These are phyloP conservation scores for Augiades crinisus DNA, from an alignment of 2,888 invertebrate genomes.

Conservation along the genomic window DNA sequence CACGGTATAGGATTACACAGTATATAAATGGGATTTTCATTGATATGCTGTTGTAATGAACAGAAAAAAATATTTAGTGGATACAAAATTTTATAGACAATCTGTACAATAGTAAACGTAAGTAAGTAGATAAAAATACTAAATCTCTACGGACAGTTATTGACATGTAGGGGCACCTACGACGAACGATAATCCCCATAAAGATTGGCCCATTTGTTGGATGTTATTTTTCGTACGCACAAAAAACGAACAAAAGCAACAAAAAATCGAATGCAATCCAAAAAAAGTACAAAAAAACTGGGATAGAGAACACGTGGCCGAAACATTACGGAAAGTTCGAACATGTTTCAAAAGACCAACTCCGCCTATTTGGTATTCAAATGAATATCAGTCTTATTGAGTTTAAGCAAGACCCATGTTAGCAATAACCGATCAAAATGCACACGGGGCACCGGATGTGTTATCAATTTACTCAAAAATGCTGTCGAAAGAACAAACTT, in stretches of 20 bases:
- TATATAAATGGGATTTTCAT: too few relatives aligned
- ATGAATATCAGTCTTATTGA: conserved; percentile 21
- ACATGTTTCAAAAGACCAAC: conserved; percentile 4
- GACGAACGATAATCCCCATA: conserved; percentile 22
- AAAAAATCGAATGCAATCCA: conserved; percentile 43
- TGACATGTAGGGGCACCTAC: not conserved
- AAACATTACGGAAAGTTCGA: conserved; percentile 12
- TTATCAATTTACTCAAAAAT: conserved; percentile 20
- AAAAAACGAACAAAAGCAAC: conserved; percentile 46
- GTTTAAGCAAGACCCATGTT: conserved; percentile 21
- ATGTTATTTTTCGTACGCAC: conserved; percentile 48
- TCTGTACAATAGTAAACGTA: not conserved
- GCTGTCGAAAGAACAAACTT: conserved; percentile 11
- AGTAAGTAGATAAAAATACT: not conserved
- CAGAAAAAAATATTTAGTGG: too few relatives aligned
- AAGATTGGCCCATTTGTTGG: conserved; percentile 34
- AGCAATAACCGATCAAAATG: not conserved
- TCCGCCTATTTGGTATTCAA: conserved; percentile 5
- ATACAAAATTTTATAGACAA: too few relatives aligned
- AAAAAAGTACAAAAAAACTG: conserved; percentile 30
- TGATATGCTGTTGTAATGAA: too few relatives aligned
- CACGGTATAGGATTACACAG: too few relatives aligned
- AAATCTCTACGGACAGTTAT: conserved; percentile 14
- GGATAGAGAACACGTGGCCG: conserved; percentile 29
- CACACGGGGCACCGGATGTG: conserved; percentile 9